Evolutionary conservation across 2,113 vertebrate species (phyloP).

Genomic region (Delphinus delphis): DNA sequence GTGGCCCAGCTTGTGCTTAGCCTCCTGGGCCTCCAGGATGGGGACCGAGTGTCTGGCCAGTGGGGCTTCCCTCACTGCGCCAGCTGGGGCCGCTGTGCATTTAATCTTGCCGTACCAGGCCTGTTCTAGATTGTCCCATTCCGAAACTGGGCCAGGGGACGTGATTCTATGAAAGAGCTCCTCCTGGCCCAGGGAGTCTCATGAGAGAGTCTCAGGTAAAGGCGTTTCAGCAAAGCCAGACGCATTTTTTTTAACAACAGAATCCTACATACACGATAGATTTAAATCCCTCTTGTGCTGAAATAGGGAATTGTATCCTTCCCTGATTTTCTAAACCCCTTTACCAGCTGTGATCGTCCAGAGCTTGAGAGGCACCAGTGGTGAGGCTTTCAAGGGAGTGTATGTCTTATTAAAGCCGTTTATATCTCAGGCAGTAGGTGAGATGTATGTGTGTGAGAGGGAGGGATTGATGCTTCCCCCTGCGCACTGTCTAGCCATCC

Average conservation of each 20-base stretch:
- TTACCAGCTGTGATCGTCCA: rapidly evolving
- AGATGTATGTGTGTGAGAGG: not conserved
- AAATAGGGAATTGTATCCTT: not conserved
- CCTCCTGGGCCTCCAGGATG: not conserved
- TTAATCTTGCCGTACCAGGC: not conserved
- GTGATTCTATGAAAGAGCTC: not conserved
- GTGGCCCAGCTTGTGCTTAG: not conserved
- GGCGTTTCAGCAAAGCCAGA: not conserved
- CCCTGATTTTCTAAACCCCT: not conserved
- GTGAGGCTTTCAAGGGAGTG: not conserved
- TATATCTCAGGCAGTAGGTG: not conserved
- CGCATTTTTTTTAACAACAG: not conserved
- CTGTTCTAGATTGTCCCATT: not conserved
- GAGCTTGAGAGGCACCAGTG: too few species aligned
- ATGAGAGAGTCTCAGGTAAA: not conserved
- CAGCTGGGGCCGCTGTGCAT: not conserved
- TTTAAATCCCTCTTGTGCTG: not conserved
- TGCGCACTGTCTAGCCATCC: not conserved
- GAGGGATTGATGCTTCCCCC: not conserved
- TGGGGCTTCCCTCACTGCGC: not conserved
- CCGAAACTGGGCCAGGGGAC: not conserved
- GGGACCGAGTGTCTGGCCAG: not conserved
- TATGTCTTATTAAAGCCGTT: not conserved
- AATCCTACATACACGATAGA: too few species aligned
- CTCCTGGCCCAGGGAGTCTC: not conserved